A percentile compares a stretch with the other conserved stretches of the same genome.
Conservation (phyloP, 2,888 invertebrate genomes). For the Pantelozetes paolii region DNA sequence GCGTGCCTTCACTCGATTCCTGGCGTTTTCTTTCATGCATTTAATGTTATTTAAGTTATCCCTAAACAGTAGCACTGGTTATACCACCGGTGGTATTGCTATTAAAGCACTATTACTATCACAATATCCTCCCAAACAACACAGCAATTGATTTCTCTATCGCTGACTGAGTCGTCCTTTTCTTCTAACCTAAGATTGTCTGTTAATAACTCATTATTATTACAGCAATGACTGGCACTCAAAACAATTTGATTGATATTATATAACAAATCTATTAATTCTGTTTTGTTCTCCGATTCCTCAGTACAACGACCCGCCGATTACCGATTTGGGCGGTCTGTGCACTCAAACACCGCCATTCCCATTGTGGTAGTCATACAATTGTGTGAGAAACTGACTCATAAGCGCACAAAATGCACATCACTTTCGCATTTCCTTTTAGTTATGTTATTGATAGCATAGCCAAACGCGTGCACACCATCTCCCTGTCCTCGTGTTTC, state of each 20-base stretch:
- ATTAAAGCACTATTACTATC: not conserved
- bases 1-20: conserved; percentile 15
- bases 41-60: conserved; percentile 13
- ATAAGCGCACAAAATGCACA: not conserved
- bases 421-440: conserved; percentile 19
- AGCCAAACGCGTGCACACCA: conserved; percentile 9
- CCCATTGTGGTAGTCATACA: not conserved
- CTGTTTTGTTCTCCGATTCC: not conserved
- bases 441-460: not conserved
- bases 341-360: conserved; percentile 23
- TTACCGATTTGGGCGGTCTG: conserved; percentile 37
- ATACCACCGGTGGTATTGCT: no score
- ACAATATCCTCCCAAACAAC: not conserved
- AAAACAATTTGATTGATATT: conserved; percentile 33
- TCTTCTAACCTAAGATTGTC: not conserved
- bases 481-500: not conserved
- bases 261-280: conserved; percentile 35
- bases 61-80: conserved; percentile 16
- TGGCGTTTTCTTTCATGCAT: conserved; percentile 23
- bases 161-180: not conserved
- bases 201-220: conserved; percentile 19
- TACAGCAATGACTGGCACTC: not conserved
- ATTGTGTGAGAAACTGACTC: not conserved
- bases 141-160: no score
- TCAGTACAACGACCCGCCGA: conserved; percentile 26